Base-by-base conservation (phyloP, 2,888 invertebrate genomes). In the Polydrusus pterygomalis region DNA sequence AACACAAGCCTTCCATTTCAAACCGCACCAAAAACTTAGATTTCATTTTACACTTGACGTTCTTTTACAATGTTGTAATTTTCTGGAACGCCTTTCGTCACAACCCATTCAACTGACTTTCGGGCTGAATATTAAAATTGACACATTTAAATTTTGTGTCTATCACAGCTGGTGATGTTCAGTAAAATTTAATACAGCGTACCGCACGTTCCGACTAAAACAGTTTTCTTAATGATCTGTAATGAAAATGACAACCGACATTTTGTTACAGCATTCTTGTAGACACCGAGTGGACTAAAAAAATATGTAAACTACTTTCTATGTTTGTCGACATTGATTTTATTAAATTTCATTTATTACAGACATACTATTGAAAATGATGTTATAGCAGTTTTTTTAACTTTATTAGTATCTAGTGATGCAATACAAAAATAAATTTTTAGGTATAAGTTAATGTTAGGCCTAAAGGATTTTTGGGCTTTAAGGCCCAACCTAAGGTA, bases 121-220 rank as follows among this genome's bases (percentile, higher is more conserved):
- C 15, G 60, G 11, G 76, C 72, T 34, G 69, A 65, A 73, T 70
- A 77, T 77, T 77, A 73, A 77, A 77, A 77, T 77, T 77, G 77
- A 77, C 73, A 65, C 72, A 77, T 73, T 73, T 77, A 77, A 77
- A 77, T 73, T 74, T 69, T 69, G 62, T 49, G 74, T 74, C 74
- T 62, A 69, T 68, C 68, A 68, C 74, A 69, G 58, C 74, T 47
- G 74, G 34, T 38, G 54, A 56, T 60, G 73, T 54, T 67, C 65
- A 51, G 30, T 68, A 45, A 54, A 67, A 73, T 73, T 65, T 58
- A 73, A 67, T 73, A 60, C 73, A 65, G 34, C 51, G 64, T 47
- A 68, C 69, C 54, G 56, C 63, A 68, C 63, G n/a, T 75, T 75
- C 62, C 71, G n/a, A 54, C 65, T 40, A 54, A 71, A 75, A 63